These are phyloP conservation scores for Pemphredon lugubris DNA, from an alignment of 2,888 invertebrate species.

Conservation along the genomic window DNA sequence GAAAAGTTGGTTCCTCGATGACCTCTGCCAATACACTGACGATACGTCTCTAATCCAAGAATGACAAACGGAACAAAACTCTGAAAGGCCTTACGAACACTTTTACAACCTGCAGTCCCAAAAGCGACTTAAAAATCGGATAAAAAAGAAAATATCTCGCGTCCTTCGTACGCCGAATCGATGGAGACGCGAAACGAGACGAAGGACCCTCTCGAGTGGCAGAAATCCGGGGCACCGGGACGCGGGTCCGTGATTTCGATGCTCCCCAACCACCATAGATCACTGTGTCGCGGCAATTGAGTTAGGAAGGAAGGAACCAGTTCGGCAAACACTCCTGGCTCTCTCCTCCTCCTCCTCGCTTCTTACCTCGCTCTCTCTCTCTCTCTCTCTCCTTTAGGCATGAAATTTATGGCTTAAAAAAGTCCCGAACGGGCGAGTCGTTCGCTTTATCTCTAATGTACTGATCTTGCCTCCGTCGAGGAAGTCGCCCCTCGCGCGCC, in stretches of 20 bases:
- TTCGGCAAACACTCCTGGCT: conserved; percentile 80
- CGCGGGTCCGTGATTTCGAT: conserved; percentile 72
- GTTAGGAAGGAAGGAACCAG: conserved; percentile 81
- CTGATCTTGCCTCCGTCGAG: conserved; percentile 79
- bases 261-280: conserved; percentile 76
- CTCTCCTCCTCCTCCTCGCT: conserved; percentile 12
- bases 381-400: conserved; percentile 52
- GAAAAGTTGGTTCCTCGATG: too few relatives aligned
- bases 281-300: conserved; percentile 79
- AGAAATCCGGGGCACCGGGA: conserved; percentile 74
- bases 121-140: neutral
- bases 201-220: conserved; percentile 38
- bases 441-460: conserved; percentile 81
- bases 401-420: conserved; percentile 81
- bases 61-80: too few relatives aligned
- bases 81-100: too few relatives aligned
- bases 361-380: conserved; percentile 47
- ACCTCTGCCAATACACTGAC: too few relatives aligned
- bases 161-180: conserved; percentile 42
- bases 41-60: too few relatives aligned
- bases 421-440: conserved; percentile 75
- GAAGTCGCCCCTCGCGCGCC: conserved; percentile 53
- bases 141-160: neutral
- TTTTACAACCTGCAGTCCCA: too few relatives aligned
- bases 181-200: conserved; percentile 37